Conservation (phyloP, 1,140 invertebrate genomes). For the Hyphantria cunea region DNA sequence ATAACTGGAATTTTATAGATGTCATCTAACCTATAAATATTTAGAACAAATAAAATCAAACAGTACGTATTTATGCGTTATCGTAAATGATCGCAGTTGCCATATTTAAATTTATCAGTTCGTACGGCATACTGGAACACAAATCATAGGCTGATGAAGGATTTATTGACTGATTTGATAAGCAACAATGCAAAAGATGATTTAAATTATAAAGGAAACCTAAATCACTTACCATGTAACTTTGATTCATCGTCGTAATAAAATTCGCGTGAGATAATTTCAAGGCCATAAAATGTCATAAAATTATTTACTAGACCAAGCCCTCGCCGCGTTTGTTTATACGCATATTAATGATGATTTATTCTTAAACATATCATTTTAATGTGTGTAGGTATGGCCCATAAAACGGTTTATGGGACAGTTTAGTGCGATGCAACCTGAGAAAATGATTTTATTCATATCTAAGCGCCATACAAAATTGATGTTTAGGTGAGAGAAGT, state of each 20-base stretch:
- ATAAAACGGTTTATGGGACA: constrained; percentile 76
- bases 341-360: constrained; percentile 73
- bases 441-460: constrained; percentile 71
- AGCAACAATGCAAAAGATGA: constrained; percentile 48
- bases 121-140: constrained; percentile 12
- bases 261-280: constrained; percentile 65
- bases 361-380: constrained; percentile 70
- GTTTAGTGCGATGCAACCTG: constrained; percentile 67
- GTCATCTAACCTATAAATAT: constrained; percentile 5
- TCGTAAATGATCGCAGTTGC: constrained; percentile 2
- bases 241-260: constrained; percentile 62
- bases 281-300: constrained; percentile 66
- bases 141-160: constrained; percentile 38
- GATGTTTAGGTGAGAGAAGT: constrained; percentile 44
- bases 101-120: constrained; percentile 17
- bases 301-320: constrained; percentile 67
- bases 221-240: constrained; percentile 58
- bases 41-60: too few species aligned
- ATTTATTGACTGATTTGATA: constrained; percentile 46
- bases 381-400: constrained; percentile 75
- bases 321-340: constrained; percentile 65
- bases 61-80: constrained; percentile 11
- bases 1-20: constrained; percentile 3
- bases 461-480: constrained; percentile 71
- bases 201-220: constrained; percentile 46